These are phyloP conservation scores for Cassiopea andromeda DNA, from an alignment of 30 jellyfish, hydroid and myxozoan species.

Conservation along the genomic window DNA sequence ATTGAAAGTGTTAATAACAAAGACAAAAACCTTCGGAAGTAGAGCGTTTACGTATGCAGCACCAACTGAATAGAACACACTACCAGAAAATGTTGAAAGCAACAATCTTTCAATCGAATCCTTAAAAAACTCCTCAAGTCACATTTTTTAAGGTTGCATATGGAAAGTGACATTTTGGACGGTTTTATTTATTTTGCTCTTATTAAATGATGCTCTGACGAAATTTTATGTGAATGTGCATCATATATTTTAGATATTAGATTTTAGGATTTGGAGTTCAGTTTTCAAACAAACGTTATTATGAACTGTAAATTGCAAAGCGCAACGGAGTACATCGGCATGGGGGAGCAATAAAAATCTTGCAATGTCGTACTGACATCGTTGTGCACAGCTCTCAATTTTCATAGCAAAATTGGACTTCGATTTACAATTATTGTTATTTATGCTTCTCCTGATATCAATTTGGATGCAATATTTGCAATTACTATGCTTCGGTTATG, in stretches of 20 bases:
- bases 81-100: conserved; percentile 26
- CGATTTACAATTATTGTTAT: no score
- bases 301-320: conserved; percentile 1
- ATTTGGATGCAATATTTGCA: no score
- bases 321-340: conserved; percentile 30
- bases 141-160: conserved; percentile 18
- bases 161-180: conserved; percentile 29
- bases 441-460: no score
- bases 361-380: background rate
- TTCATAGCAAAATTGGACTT: no score
- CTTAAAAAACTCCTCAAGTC: conserved; percentile 40
- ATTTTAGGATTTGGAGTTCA: conserved; percentile 12
- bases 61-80: conserved; percentile 39
- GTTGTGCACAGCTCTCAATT: no score
- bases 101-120: conserved; percentile 17
- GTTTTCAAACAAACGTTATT: background rate
- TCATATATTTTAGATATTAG: conserved; percentile 20
- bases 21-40: conserved; percentile 42
- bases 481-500: no score
- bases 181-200: background rate
- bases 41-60: conserved; percentile 45
- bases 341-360: conserved; percentile 27
- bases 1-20: conserved; percentile 36
- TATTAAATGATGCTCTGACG: background rate
- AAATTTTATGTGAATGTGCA: conserved; percentile 25